Conservation (phyloP, 2,113 vertebrate species). For the Clarias batrachus region DNA sequence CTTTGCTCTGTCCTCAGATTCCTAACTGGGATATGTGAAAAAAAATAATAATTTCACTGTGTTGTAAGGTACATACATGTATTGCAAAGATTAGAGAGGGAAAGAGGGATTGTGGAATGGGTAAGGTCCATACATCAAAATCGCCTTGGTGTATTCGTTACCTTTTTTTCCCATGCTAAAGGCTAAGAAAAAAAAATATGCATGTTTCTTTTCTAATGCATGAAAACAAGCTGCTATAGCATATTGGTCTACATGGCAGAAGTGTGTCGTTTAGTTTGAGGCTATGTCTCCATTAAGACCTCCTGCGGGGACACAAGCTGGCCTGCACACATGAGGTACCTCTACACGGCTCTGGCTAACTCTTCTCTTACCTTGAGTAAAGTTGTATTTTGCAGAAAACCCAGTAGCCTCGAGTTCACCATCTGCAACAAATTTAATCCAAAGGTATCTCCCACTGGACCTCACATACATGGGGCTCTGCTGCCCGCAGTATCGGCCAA, state of each 20-base stretch:
- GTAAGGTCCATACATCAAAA: background rate
- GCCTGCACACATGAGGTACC: background rate
- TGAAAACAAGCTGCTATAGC: background rate
- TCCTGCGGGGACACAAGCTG: background rate
- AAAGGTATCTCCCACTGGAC: slow-evolving; percentile 93
- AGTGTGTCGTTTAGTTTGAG: background rate
- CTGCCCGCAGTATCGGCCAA: slow-evolving; percentile 95
- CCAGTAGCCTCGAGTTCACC: slow-evolving; percentile 91
- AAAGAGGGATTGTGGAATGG: background rate
- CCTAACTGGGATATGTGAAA: too few relatives aligned
- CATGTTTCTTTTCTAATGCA: background rate
- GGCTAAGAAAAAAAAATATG: background rate
- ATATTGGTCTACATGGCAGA: background rate
- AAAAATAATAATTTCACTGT: too few relatives aligned
- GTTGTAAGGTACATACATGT: background rate
- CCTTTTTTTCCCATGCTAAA: background rate
- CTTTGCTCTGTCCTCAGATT: too few relatives aligned
- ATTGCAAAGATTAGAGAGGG: background rate
- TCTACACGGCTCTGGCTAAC: background rate
- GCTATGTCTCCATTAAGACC: background rate
- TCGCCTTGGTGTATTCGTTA: background rate
- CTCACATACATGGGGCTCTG: slow-evolving; percentile 89
- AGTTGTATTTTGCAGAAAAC: slow-evolving; percentile 93
- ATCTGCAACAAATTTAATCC: slow-evolving; percentile 98
- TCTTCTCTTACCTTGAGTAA: slow-evolving; percentile 86